phyloP scores from a whole-genome alignment of 2,888 invertebrate species.

The Lydus trimaculatus region DNA sequence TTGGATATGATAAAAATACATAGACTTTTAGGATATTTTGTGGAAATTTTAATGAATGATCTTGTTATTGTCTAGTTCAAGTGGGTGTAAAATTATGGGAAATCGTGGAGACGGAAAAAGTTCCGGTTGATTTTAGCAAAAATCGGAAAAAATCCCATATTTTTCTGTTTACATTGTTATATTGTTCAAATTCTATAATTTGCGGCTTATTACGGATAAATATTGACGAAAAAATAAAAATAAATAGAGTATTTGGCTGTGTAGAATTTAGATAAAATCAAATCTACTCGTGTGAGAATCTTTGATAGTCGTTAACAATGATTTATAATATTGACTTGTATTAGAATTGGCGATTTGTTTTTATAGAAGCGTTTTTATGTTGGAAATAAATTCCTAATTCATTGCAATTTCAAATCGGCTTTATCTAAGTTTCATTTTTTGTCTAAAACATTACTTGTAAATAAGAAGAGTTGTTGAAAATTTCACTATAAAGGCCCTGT shows the following conservation, averaged over 20 bases:
- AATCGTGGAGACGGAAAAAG: neutral
- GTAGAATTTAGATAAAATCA: neutral
- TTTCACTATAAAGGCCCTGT: conserved; percentile 19
- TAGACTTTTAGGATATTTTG: neutral
- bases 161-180: neutral
- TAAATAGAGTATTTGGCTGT: neutral
- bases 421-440: neutral
- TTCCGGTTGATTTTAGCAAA: neutral
- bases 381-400: neutral
- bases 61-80: neutral
- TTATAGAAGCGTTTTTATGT: no score
- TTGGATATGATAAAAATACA: no score
- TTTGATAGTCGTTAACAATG: neutral
- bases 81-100: neutral
- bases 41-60: neutral
- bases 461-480: neutral
- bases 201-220: neutral
- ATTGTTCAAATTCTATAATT: neutral
- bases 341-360: neutral
- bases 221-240: neutral
- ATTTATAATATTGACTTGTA: conserved; percentile 1
- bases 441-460: neutral
- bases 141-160: neutral
- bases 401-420: neutral
- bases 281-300: neutral